A percentile compares a stretch with the other conserved stretches of the same genome.
Evolutionary conservation across 2,797 vertebrate species (phyloP).

Genomic region (Buphagus erythrorhynchus): DNA sequence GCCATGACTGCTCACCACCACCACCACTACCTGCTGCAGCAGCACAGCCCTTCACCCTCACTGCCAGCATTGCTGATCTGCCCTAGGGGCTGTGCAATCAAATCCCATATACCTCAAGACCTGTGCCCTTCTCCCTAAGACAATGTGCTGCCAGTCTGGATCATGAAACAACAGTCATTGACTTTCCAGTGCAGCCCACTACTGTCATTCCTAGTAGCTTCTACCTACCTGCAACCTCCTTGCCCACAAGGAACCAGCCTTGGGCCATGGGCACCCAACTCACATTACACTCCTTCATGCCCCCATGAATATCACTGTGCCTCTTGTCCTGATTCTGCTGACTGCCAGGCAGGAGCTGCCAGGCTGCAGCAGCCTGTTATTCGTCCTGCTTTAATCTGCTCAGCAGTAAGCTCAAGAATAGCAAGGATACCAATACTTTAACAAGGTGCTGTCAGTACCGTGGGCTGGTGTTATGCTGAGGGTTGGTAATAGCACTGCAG

Average conservation of each 20-base stretch:
- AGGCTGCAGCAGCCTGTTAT: not conserved
- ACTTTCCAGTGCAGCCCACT: not conserved
- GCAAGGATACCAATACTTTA: not conserved
- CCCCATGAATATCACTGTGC: not conserved
- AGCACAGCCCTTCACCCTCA: not conserved
- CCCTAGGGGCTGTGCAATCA: not conserved
- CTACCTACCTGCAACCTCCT: not conserved
- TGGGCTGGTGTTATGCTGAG: slow-evolving; percentile 74
- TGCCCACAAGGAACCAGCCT: not conserved
- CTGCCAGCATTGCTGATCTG: not conserved
- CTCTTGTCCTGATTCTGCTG: not conserved
- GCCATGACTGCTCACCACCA: not conserved
- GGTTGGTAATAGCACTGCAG: slow-evolving; percentile 65
- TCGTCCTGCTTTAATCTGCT: not conserved
- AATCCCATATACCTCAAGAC: not conserved
- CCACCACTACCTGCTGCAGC: not conserved
- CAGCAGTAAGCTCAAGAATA: not conserved
- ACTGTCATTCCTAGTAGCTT: not conserved
- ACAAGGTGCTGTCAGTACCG: slow-evolving; percentile 59
- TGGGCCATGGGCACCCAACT: not conserved
- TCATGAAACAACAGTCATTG: accelerated
- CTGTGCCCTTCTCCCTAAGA: not conserved
- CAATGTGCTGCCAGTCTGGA: not conserved
- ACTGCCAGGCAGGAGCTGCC: not conserved
- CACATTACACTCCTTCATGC: not conserved